Conservation (phyloP, 2,113 vertebrate genomes). For the Tympanuchus pallidicinctus region DNA sequence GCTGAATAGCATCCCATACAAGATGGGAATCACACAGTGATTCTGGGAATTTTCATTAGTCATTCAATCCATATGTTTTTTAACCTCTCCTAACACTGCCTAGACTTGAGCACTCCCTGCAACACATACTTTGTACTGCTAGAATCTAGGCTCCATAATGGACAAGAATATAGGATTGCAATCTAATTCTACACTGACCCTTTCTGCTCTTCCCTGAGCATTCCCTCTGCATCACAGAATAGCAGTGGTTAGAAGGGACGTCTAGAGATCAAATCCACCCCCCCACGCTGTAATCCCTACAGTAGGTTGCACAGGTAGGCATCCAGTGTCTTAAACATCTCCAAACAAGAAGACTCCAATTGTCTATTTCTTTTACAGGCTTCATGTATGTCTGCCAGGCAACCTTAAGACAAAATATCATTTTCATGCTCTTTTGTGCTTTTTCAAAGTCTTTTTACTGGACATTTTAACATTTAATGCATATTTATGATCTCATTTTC, state of each 20-base stretch:
- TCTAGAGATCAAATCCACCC: too few species aligned
- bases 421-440: background rate
- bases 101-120: background rate
- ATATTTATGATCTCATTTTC: background rate
- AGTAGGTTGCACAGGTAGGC: too few species aligned
- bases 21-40: background rate
- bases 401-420: background rate
- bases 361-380: background rate
- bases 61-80: background rate
- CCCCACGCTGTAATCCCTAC: too few species aligned
- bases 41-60: background rate
- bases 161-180: background rate
- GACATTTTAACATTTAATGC: background rate
- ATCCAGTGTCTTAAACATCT: too few species aligned
- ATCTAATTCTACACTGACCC: background rate
- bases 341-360: too few species aligned
- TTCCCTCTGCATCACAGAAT: background rate
- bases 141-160: background rate
- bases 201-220: background rate
- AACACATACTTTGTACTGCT: background rate
- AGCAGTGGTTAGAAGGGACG: too few species aligned
- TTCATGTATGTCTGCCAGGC: background rate
- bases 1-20: background rate
- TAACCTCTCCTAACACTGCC: background rate
- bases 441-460: background rate